phyloP scores from a whole-genome alignment of 2,113 vertebrate genomes.

The Cervus canadensis region DNA sequence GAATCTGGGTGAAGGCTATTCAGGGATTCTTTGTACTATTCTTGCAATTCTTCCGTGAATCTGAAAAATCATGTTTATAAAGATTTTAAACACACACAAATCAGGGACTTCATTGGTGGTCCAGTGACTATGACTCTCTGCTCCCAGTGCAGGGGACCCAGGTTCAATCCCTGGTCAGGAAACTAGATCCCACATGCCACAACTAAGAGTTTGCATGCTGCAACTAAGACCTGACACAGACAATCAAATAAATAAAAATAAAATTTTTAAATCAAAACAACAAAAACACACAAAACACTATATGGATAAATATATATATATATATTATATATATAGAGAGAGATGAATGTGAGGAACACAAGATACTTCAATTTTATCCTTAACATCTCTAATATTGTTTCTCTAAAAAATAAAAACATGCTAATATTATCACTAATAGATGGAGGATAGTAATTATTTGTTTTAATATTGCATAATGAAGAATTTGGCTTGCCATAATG shows the following conservation, averaged over 20 bases:
- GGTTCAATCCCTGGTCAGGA: not conserved
- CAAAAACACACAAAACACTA: not conserved
- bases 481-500: not conserved
- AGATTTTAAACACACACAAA: not conserved
- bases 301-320: not conserved
- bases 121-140: not conserved
- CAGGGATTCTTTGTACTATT: not conserved
- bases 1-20: not conserved
- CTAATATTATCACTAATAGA: not conserved
- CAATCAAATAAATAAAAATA: not conserved
- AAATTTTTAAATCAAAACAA: not conserved
- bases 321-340: not conserved
- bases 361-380: not conserved
- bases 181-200: not conserved
- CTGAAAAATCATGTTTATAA: not conserved
- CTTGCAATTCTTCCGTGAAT: not conserved
- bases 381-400: not conserved
- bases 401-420: not conserved
- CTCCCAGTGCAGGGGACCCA: not conserved
- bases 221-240: not conserved
- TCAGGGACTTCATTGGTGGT: not conserved
- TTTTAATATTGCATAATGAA: not conserved
- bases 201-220: not conserved
- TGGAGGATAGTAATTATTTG: not conserved
- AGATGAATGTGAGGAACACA: not conserved